Evolutionary conservation across 2,797 vertebrate species (phyloP).

Genomic region (Potorous gilbertii): DNA sequence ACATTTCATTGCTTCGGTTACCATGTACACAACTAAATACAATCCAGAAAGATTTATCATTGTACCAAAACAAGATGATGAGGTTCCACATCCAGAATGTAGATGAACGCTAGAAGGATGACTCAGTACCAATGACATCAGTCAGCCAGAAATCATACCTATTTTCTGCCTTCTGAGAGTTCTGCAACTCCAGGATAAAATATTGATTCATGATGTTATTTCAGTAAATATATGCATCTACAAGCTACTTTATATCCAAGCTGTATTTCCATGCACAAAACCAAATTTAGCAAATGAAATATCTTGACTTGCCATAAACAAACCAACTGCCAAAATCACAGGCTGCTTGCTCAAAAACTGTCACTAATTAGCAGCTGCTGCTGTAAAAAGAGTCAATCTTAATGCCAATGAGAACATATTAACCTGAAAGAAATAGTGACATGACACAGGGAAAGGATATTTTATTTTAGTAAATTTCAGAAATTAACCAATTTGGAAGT

Average conservation of each 20-base stretch:
- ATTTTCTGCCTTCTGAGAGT: not conserved
- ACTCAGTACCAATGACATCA: slow-evolving; percentile 8
- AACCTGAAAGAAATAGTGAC: slow-evolving; percentile 56
- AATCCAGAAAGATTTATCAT: slow-evolving; percentile 39
- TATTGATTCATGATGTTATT: slow-evolving; percentile 27
- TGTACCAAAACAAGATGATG: slow-evolving; percentile 51
- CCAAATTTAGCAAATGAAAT: slow-evolving; percentile 60
- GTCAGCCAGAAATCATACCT: slow-evolving; percentile 10
- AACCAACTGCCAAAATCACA: slow-evolving; percentile 69
- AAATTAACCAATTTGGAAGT: slow-evolving; percentile 9
- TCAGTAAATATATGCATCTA: slow-evolving; percentile 41
- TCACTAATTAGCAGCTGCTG: slow-evolving; percentile 73
- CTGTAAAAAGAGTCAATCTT: slow-evolving; percentile 58
- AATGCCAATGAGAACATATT: slow-evolving; percentile 68
- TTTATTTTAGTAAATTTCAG: slow-evolving; percentile 27
- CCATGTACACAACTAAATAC: slow-evolving; percentile 11
- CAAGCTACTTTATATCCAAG: slow-evolving; percentile 44
- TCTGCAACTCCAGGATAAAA: not conserved
- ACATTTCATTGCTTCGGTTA: not conserved
- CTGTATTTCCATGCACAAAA: slow-evolving; percentile 52
- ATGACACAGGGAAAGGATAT: slow-evolving; percentile 23
- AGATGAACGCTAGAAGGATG: not conserved
- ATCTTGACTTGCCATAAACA: slow-evolving; percentile 53
- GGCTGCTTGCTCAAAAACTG: slow-evolving; percentile 73
- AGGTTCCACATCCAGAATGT: not conserved